A percentile compares a stretch with the other conserved stretches of the same genome.
phyloP scores from a whole-genome alignment of 2,113 vertebrate genomes.

The Mola mola region DNA sequence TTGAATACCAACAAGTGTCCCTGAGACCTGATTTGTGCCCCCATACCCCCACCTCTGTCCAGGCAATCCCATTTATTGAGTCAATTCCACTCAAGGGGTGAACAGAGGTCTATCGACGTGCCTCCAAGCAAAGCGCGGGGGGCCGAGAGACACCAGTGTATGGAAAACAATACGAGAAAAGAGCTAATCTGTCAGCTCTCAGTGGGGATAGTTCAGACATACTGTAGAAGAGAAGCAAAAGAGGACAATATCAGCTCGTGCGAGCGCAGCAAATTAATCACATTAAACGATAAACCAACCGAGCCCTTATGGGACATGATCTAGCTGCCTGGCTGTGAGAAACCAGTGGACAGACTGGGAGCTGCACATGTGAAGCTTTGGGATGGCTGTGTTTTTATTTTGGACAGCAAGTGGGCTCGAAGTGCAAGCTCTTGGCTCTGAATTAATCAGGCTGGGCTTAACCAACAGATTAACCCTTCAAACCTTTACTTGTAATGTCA shows the following conservation, averaged over 20 bases:
- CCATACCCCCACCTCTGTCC: slow-evolving; percentile 22
- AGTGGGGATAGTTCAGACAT: slow-evolving; percentile 14
- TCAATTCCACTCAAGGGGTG: slow-evolving; percentile 39
- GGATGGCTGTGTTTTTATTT: slow-evolving; percentile 26
- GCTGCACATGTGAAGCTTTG: slow-evolving; percentile 47
- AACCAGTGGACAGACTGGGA: slow-evolving; percentile 28
- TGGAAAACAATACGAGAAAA: slow-evolving; percentile 5
- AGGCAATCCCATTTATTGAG: slow-evolving; percentile 56
- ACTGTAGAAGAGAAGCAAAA: slow-evolving; percentile 4
- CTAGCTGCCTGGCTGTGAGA: slow-evolving; percentile 9
- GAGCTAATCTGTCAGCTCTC: slow-evolving; percentile 15
- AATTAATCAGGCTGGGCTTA: slow-evolving; percentile 34
- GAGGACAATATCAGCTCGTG: slow-evolving; percentile 1
- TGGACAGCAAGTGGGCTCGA: slow-evolving; percentile 37
- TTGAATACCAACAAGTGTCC: slow-evolving; percentile 43
- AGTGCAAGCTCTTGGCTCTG: slow-evolving; percentile 44
- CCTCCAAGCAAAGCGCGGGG: slow-evolving; percentile 22
- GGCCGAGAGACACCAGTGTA: slow-evolving; percentile 4
- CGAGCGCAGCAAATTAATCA: slow-evolving; percentile 45
- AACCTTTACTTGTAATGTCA: too few relatives aligned
- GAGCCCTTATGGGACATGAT: slow-evolving; percentile 35
- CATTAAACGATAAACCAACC: slow-evolving; percentile 47
- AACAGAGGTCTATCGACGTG: slow-evolving; percentile 37
- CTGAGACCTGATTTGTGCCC: slow-evolving; percentile 55
- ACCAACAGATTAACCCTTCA: slow-evolving; percentile 29